A percentile compares a stretch with the other conserved stretches of the same genome.
Conservation (phyloP, 2,113 vertebrate genomes). For the Bos indicus region DNA sequence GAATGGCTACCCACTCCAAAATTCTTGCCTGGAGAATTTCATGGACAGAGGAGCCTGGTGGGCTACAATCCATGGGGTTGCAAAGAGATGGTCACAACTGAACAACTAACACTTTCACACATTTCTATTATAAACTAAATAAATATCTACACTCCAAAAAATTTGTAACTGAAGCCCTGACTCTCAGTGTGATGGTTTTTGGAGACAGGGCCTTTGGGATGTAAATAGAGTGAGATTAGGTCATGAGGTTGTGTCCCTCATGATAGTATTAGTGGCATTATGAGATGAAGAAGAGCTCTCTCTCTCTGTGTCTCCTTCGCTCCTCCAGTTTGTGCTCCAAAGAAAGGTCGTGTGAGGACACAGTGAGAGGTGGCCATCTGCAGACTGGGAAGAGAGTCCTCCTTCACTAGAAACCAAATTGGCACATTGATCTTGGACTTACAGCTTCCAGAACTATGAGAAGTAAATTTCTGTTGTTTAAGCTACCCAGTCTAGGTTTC, state of each 20-base stretch:
- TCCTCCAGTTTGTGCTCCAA: neutral
- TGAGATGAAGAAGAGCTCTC: neutral
- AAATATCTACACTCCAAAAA: neutral
- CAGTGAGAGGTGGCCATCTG: neutral
- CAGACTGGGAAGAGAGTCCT: neutral
- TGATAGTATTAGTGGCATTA: neutral
- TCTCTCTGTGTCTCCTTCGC: no score
- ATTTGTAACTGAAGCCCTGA: neutral
- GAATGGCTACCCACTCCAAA: neutral
- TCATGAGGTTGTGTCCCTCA: neutral
- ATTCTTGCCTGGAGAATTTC: neutral
- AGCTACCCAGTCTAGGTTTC: neutral
- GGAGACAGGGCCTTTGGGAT: neutral
- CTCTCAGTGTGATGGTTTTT: neutral
- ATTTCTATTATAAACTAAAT: neutral
- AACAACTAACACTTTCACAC: neutral
- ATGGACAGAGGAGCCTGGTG: neutral
- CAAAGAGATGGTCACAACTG: neutral
- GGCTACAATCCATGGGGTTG: neutral
- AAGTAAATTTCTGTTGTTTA: neutral
- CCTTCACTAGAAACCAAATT: neutral
- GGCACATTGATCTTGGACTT: neutral
- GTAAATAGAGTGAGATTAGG: neutral
- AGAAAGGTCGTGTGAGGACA: neutral
- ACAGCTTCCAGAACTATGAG: neutral